Evolutionary conservation across 2,113 vertebrate species (phyloP).

Genomic region (Cavia aperea): DNA sequence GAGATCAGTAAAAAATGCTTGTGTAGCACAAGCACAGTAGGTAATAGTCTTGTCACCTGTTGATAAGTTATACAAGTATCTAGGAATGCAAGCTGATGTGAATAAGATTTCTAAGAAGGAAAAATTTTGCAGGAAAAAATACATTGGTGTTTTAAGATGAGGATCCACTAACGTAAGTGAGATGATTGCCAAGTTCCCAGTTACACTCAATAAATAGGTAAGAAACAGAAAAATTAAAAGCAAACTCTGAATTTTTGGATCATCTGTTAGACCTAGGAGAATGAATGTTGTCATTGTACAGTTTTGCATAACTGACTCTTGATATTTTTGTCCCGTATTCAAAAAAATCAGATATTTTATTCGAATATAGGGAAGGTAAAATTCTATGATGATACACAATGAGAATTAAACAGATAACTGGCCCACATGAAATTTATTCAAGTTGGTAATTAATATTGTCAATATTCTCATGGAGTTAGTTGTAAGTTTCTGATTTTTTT

Average conservation of each 20-base stretch:
- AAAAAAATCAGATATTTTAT: neutral
- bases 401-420: neutral
- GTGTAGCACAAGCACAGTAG: constrained; percentile 46
- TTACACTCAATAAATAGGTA: constrained; percentile 34
- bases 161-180: constrained; percentile 34
- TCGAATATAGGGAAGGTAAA: neutral
- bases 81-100: constrained; percentile 48
- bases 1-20: constrained; percentile 61
- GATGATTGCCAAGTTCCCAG: constrained; percentile 52
- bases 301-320: constrained; percentile 30
- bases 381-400: neutral
- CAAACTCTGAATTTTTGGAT: constrained; percentile 1
- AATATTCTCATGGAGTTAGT: neutral
- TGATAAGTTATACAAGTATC: constrained; percentile 35
- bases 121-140: constrained; percentile 61
- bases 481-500: neutral
- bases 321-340: neutral
- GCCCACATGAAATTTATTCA: neutral
- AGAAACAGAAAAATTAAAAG: constrained; percentile 37
- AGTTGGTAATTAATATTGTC: constrained; percentile 3
- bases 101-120: constrained; percentile 57
- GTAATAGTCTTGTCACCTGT: constrained; percentile 52
- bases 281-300: constrained; percentile 45
- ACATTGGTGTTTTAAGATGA: constrained; percentile 49
- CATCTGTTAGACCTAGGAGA: constrained; percentile 49